phyloP scores from a whole-genome alignment of 1,140 invertebrate species.

The Rhopalosiphum maidis region DNA sequence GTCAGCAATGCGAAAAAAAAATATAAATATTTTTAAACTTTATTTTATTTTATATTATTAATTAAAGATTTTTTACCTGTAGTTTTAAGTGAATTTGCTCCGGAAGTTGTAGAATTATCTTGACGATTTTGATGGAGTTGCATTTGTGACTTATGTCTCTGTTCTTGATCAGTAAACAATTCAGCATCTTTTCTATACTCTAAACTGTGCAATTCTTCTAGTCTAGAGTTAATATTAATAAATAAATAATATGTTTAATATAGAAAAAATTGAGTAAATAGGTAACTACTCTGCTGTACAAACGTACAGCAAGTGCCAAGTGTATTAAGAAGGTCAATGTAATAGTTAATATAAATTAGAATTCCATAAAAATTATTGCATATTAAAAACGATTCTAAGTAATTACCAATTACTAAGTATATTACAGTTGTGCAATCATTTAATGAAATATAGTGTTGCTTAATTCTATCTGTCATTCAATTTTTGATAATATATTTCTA shows the following conservation, averaged over 20 bases:
- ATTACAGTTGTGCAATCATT: too few relatives aligned
- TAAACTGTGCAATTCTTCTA: slow-evolving; percentile 46
- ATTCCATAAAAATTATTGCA: too few relatives aligned
- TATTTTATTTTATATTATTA: not conserved
- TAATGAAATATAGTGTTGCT: too few relatives aligned
- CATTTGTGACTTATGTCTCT: slow-evolving; percentile 51
- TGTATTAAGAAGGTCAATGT: too few relatives aligned
- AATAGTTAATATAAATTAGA: too few relatives aligned
- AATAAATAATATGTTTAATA: not conserved
- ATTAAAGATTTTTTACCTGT: not conserved
- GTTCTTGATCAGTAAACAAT: slow-evolving; percentile 44
- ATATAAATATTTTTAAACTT: not conserved
- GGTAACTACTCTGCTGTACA: too few relatives aligned
- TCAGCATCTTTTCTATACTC: slow-evolving; percentile 44
- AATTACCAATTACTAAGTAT: too few relatives aligned
- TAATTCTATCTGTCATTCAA: too few relatives aligned
- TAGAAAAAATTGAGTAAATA: too few relatives aligned
- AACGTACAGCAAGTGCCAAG: too few relatives aligned
- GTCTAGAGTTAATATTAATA: not conserved
- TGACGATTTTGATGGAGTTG: slow-evolving; percentile 4
- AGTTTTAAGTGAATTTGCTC: not conserved
- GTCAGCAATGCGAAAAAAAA: not conserved
- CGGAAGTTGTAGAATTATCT: not conserved
- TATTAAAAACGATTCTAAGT: too few relatives aligned
- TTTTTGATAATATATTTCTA: too few relatives aligned